These are phyloP conservation scores for Rutpela maculata DNA, from an alignment of 2,888 invertebrate species.

Conservation along the genomic window DNA sequence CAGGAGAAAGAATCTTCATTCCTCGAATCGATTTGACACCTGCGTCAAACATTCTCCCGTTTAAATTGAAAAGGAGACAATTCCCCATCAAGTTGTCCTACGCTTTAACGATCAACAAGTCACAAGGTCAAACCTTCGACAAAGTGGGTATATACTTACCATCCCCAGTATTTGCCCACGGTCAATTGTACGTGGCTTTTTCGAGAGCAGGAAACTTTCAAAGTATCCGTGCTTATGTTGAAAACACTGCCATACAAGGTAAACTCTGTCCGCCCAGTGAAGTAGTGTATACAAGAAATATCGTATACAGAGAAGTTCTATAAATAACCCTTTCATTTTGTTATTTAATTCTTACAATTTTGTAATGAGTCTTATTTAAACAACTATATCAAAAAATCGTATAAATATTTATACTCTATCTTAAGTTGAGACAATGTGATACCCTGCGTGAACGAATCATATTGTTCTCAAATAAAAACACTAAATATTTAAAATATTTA, in stretches of 20 bases:
- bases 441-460: too few species aligned
- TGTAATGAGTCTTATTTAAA: too few species aligned
- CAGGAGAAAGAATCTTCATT: conserved; percentile 6
- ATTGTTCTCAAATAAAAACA: too few species aligned
- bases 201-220: conserved; percentile 30
- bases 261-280: too few species aligned
- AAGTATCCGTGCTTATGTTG: neutral
- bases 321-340: too few species aligned
- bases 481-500: too few species aligned
- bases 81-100: conserved; percentile 52
- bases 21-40: neutral
- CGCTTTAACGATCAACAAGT: conserved; percentile 53
- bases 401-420: too few species aligned
- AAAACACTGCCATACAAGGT: neutral
- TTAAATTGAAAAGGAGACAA: conserved; percentile 39
- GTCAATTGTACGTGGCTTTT: conserved; percentile 48
- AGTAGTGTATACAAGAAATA: too few species aligned
- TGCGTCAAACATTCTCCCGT: neutral
- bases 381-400: too few species aligned
- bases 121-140: conserved; percentile 53
- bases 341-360: too few species aligned
- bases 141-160: conserved; percentile 34
- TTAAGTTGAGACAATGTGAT: too few species aligned
- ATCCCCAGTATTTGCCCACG: conserved; percentile 38
- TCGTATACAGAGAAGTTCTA: too few species aligned